phyloP scores from a whole-genome alignment of 2,888 invertebrate genomes.

The Torymus auratus region DNA sequence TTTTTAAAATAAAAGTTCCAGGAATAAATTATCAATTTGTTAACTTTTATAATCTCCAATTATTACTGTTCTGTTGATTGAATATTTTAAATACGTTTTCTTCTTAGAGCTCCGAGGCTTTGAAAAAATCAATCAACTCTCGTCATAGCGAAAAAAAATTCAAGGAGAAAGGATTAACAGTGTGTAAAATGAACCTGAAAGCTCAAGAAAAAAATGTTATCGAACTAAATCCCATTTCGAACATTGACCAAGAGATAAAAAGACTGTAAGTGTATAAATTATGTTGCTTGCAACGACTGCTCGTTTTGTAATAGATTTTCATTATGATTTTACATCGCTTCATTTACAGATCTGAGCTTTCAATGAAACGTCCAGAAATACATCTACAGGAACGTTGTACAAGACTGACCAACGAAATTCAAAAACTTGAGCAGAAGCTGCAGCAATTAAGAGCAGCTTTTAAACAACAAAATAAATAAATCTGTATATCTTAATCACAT shows the following conservation, averaged over 20 bases:
- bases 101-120: constrained; percentile 27
- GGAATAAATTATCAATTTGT: not conserved
- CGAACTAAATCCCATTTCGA: no score
- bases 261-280: no score
- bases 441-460: constrained; percentile 15
- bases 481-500: not conserved
- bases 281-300: no score
- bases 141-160: constrained; percentile 4
- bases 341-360: constrained; percentile 43
- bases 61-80: constrained; percentile 7
- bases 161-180: not conserved
- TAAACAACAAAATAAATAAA: constrained; percentile 17
- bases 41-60: not conserved
- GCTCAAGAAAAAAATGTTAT: not conserved
- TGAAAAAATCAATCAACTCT: constrained; percentile 23
- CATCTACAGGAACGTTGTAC: constrained; percentile 20
- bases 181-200: not conserved
- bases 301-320: no score
- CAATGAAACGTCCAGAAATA: constrained; percentile 49
- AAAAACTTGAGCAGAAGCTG: constrained; percentile 29
- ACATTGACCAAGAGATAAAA: no score
- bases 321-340: constrained; percentile 12
- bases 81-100: constrained; percentile 7
- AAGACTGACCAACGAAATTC: constrained; percentile 30
- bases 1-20: not conserved